Evolutionary conservation across 2,797 vertebrate species (phyloP), one percentile per base, ranked within the genome.

Genomic region (Myotis vivesi): DNA sequence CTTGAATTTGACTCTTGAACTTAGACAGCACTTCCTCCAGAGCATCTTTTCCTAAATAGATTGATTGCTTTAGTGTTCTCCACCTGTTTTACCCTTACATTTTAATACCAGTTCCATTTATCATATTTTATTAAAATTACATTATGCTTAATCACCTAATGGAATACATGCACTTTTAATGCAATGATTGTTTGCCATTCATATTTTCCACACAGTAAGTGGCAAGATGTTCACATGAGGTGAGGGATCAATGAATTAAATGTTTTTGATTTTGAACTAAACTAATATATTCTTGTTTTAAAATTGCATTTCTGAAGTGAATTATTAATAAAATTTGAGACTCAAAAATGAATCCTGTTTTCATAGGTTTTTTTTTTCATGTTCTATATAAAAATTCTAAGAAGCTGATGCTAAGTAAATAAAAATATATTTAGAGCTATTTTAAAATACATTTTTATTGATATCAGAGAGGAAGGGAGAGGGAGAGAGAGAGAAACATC

Each of bases 221-320:
- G 38, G 62, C 19, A 82, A 68, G 36, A 91, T 53, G 28, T 75
- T 90, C 41, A 49, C 8, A 38, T 13, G 77, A 86, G n/a, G 6
- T 73, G 64, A 30, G 36, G 12, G 36, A 77, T 86, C 73, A 72
- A 80, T 41, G 30, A 25, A 88, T 59, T 66, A 28, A 92, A 16
- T 30, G 11, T 17, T 71, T 46, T 62, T 44, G 19, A 51, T 87
- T 91, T 85, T 8, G 7, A 94, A 69, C 28, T 25, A 59, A 85
- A 64, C 6, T 71, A 82, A 72, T 10, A 33, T 51, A 64, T 51
- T 68, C 41, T 46, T 62, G 25, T 87, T 90, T 73, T 84, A 41
- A 87, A 89, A 87, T 41, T 90, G 3, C n/a, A 64, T 90, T 89
- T 87, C 30, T 87, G 44, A 87, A 87, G 25, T 79, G 16, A 92